These are phyloP conservation scores for Poecilus cupreus DNA, from an alignment of 2,888 invertebrate species.

Conservation along the genomic window DNA sequence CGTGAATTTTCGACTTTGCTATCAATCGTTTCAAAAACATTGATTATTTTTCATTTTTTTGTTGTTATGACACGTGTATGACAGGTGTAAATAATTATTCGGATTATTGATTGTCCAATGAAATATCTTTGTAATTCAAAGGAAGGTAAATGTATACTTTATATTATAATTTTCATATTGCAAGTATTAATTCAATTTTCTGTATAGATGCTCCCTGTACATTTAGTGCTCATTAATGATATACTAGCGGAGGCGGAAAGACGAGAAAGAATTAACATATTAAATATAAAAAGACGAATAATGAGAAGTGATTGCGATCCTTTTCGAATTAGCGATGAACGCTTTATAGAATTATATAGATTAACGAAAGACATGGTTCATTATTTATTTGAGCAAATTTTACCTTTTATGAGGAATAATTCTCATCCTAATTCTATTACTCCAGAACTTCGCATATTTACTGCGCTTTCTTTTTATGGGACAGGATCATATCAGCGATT, in stretches of 20 bases:
- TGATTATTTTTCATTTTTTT: no score
- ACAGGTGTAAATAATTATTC: no score
- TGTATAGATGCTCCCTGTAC: no score
- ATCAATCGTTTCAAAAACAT: no score
- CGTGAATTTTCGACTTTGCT: no score
- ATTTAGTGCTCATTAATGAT: neutral
- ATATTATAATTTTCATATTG: no score
- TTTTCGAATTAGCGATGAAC: neutral
- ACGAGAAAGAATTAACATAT: neutral
- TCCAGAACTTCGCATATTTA: no score
- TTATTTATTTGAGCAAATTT: no score
- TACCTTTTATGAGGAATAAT: neutral
- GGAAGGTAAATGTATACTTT: no score
- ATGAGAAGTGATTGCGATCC: neutral
- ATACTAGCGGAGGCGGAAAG: neutral
- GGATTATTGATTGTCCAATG: neutral
- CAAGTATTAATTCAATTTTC: no score
- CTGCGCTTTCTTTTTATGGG: neutral
- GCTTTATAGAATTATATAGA: neutral
- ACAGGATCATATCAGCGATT: neutral
- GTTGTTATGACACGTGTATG: no score
- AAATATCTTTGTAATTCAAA: neutral
- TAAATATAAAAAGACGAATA: neutral
- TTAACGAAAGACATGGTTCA: neutral
- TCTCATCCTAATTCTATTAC: neutral